A percentile compares a stretch with the other conserved stretches of the same genome.
Evolutionary conservation across 1,140 invertebrate genomes (phyloP).

Genomic region (Drosophila yakuba): DNA sequence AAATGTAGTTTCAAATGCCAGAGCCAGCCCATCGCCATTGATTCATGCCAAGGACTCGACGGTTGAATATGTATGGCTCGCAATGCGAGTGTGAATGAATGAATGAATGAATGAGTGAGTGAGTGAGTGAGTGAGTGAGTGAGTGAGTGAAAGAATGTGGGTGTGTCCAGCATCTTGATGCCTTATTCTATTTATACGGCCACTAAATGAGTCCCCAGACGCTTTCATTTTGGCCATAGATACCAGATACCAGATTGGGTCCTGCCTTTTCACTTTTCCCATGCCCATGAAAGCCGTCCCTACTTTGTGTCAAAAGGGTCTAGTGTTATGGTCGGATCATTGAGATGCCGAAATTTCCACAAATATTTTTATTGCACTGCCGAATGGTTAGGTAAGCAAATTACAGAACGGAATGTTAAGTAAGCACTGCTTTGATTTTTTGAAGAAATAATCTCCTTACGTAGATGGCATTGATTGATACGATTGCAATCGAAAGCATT

Average conservation of each 20-base stretch:
- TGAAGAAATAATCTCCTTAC: neutral
- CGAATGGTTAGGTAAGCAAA: neutral
- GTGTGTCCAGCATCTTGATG: constrained; percentile 43
- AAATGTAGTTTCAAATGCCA: constrained; percentile 59
- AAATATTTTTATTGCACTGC: constrained; percentile 34
- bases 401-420: neutral
- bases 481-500: no score
- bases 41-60: constrained; percentile 60
- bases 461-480: no score
- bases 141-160: neutral
- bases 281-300: neutral
- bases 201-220: constrained; percentile 69
- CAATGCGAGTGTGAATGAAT: constrained; percentile 39
- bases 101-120: constrained; percentile 13
- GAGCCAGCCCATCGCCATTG: constrained; percentile 54
- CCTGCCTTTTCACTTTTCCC: constrained; percentile 5
- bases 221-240: constrained; percentile 58
- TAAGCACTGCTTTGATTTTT: neutral
- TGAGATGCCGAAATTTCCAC: constrained; percentile 6
- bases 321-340: neutral
- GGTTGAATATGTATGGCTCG: constrained; percentile 47
- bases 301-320: constrained; percentile 2
- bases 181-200: constrained; percentile 42
- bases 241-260: constrained; percentile 24
- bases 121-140: neutral